A percentile compares a stretch with the other conserved stretches of the same genome.
phyloP scores from a whole-genome alignment of 2,797 vertebrate genomes.

The Intellagama lesueurii region DNA sequence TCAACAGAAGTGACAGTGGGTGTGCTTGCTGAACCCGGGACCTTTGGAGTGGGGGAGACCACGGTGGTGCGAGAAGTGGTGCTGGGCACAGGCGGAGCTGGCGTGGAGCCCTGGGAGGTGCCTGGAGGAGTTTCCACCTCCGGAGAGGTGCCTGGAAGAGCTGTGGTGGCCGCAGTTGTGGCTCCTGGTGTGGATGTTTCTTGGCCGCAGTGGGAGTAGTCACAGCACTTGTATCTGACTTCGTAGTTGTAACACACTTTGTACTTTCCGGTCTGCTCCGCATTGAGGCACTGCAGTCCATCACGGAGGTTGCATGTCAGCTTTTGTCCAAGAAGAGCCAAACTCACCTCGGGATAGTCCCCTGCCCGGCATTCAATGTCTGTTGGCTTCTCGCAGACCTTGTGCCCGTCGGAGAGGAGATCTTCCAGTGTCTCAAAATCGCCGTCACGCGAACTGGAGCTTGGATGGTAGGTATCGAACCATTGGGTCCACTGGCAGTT shows the following conservation, averaged over 20 bases:
- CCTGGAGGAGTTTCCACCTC: background rate
- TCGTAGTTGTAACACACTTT: too few relatives aligned
- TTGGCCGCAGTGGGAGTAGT: too few relatives aligned
- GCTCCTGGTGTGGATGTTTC: background rate
- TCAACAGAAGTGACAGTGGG: rapidly evolving
- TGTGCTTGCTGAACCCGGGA: background rate
- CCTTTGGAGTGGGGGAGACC: background rate
- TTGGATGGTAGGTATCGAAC: background rate
- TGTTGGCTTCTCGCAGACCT: too few relatives aligned
- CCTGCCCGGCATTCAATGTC: too few relatives aligned
- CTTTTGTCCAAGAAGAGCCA: too few relatives aligned
- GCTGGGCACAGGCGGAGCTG: background rate
- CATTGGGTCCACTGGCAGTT: background rate
- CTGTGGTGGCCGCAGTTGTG: rapidly evolving
- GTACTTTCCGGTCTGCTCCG: too few relatives aligned
- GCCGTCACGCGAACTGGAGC: too few relatives aligned
- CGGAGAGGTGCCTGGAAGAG: too few relatives aligned
- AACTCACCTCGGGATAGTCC: too few relatives aligned
- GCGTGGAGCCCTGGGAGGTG: background rate
- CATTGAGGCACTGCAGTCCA: too few relatives aligned
- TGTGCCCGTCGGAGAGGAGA: background rate
- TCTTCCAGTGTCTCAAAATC: background rate
- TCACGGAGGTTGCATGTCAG: too few relatives aligned
- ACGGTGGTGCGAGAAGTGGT: background rate
- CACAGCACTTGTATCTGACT: too few relatives aligned